Percentiles rank a stretch among this genome's conserved stretches.
These are phyloP conservation scores for Zapus hudsonius DNA, from an alignment of 2,113 vertebrate genomes.

Conservation along the genomic window DNA sequence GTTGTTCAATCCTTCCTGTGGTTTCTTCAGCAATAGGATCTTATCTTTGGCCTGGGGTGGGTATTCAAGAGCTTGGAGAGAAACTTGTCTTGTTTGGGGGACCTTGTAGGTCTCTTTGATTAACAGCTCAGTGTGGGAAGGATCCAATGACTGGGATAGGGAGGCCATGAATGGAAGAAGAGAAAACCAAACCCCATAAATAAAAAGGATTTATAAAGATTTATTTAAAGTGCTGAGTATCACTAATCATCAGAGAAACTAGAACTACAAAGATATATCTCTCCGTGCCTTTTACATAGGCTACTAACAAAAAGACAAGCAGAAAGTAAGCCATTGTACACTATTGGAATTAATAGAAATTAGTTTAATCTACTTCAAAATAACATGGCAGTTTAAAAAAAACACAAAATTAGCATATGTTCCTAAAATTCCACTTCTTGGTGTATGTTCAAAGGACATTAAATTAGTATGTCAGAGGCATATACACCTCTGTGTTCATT, in stretches of 20 bases:
- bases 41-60: too few relatives aligned
- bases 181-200: too few relatives aligned
- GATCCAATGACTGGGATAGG: too few relatives aligned
- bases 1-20: too few relatives aligned
- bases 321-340: neutral
- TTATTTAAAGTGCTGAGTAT: too few relatives aligned
- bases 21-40: too few relatives aligned
- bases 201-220: neutral
- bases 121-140: too few relatives aligned
- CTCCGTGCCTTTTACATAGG: neutral
- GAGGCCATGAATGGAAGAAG: too few relatives aligned
- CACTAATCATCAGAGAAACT: neutral
- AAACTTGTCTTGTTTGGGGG: too few relatives aligned
- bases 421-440: neutral
- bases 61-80: too few relatives aligned
- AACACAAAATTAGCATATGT: neutral
- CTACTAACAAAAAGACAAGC: neutral
- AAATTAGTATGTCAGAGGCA: neutral
- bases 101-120: too few relatives aligned
- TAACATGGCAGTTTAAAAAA: too few relatives aligned
- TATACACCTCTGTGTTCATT: neutral
- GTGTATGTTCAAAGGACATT: neutral
- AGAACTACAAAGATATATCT: neutral
- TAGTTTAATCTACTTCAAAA: neutral
- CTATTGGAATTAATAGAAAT: neutral